Percentiles rank a stretch among this genome's conserved stretches.
Conservation (phyloP, 1,140 invertebrate species). For the Drosophila lini region DNA sequence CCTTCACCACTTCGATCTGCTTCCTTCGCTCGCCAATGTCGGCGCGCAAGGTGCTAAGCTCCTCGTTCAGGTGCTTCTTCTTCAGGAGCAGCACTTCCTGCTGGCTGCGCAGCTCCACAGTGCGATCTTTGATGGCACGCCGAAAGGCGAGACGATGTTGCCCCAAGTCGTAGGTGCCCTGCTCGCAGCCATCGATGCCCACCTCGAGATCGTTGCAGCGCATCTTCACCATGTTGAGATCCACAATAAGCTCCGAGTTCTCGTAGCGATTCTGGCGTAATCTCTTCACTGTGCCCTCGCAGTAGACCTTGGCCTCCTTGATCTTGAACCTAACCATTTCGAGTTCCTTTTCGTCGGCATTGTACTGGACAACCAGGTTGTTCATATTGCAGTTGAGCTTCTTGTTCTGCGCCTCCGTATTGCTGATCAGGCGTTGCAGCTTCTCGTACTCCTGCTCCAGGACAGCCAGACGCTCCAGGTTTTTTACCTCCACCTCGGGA, state of each 20-base stretch:
- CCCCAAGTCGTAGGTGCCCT: slow-evolving; percentile 86
- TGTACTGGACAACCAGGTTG: slow-evolving; percentile 83
- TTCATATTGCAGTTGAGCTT: slow-evolving; percentile 86
- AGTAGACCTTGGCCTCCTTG: slow-evolving; percentile 83
- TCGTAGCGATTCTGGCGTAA: slow-evolving; percentile 84
- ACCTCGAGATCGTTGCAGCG: slow-evolving; percentile 86
- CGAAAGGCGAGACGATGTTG: slow-evolving; percentile 87
- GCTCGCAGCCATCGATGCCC: slow-evolving; percentile 85
- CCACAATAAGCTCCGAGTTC: slow-evolving; percentile 87
- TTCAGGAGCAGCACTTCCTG: slow-evolving; percentile 86
- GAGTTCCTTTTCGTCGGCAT: slow-evolving; percentile 65
- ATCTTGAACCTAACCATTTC: slow-evolving; percentile 82
- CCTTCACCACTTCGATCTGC: slow-evolving; percentile 86
- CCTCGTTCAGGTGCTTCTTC: slow-evolving; percentile 85
- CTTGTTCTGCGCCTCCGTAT: slow-evolving; percentile 85
- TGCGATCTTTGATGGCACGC: slow-evolving; percentile 86
- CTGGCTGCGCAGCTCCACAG: slow-evolving; percentile 86
- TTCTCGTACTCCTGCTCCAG: slow-evolving; percentile 60
- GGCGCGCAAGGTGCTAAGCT: slow-evolving; percentile 85
- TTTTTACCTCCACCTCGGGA: slow-evolving; percentile 56
- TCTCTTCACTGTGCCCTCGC: slow-evolving; percentile 86
- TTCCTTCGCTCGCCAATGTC: slow-evolving; percentile 85
- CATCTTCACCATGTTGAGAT: slow-evolving; percentile 87
- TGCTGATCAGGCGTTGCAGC: slow-evolving; percentile 51
- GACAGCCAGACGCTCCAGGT: slow-evolving; percentile 37